Evolutionary conservation across 1,140 invertebrate genomes (phyloP), one percentile per base, ranked within the genome.

Genomic region (Macrotrachela quadricornifera): DNA sequence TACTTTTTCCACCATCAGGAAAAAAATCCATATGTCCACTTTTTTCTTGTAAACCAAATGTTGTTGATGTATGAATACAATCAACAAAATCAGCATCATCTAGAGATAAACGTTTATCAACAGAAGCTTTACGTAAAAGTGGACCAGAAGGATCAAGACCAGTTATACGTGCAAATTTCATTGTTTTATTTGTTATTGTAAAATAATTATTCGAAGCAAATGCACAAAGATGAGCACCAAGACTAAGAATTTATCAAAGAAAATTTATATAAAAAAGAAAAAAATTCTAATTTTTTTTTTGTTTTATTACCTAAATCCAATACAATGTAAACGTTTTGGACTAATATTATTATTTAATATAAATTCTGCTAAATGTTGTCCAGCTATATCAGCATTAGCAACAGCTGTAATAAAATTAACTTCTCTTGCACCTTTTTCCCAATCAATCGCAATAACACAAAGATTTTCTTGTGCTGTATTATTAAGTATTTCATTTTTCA

Each of bases 171-270:
- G 21, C 21, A 30, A 30, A 30, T 14, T n/a, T 18, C 2, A 39
- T 44, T 40, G 21, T 46, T 16, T n/a, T 42, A 45, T 48, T 48
- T 15, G 13, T 43, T 21, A 40, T 21, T 4, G 18, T 13, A 37
- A 47, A 53, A 53, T 53, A 53, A 6, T n/a, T 36, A 16, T 46
- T 47, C 36, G 39, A 53, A 15, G 46, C 46, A 30, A 53, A 46
- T 44, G 46, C 45, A 42, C 53, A 54, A 44, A 54, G 42, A 38
- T 54, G 53, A 11, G 53, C 53, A 16, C 53, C 53, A 17, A 54
- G 30, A 45, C 46, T 30, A 30, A 4, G 21, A 4, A 30, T n/a
- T n/a, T n/a, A n/a, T n/a, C n/a, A 8, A 30, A 30, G 21, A 30
- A 30, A 30, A 4, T 30, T 4, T 2, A 4, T 30, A 30, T 30